Evolutionary conservation across 2,113 vertebrate species (phyloP).

Genomic region (Indri indri): DNA sequence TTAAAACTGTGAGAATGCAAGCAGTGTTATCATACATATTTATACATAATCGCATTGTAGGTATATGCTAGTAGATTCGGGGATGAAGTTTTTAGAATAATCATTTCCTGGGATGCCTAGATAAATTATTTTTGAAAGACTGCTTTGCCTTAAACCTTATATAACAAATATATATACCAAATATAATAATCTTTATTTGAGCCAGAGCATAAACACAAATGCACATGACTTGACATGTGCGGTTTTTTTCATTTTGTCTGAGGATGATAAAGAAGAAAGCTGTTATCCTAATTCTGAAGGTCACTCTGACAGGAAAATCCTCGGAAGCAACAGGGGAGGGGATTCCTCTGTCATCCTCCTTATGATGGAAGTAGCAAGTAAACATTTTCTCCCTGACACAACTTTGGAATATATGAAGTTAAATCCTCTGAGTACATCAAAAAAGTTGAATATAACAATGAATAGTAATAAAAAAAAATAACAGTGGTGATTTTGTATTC

Average conservation of each 20-base stretch:
- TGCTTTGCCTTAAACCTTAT: neutral
- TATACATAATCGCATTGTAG: neutral
- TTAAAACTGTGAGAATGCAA: neutral
- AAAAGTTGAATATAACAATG: neutral
- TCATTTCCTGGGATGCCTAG: neutral
- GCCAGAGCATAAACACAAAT: neutral
- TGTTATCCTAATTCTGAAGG: neutral
- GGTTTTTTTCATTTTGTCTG: neutral
- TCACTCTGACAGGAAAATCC: neutral
- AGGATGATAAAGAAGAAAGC: slow-evolving; percentile 1
- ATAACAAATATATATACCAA: neutral
- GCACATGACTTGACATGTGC: neutral
- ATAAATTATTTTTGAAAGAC: slow-evolving; percentile 23
- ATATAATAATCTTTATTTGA: neutral
- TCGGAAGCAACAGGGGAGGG: neutral
- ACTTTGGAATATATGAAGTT: neutral
- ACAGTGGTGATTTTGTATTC: slow-evolving; percentile 68
- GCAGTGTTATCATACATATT: neutral
- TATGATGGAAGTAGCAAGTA: neutral
- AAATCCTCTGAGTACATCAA: neutral
- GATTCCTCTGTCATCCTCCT: neutral
- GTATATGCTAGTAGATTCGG: neutral
- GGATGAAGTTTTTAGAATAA: neutral
- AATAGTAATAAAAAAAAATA: slow-evolving; percentile 47
- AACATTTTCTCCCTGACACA: neutral